These are phyloP conservation scores for Petrocephalus sullivani DNA, from an alignment of 2,797 vertebrate species.

Conservation along the genomic window DNA sequence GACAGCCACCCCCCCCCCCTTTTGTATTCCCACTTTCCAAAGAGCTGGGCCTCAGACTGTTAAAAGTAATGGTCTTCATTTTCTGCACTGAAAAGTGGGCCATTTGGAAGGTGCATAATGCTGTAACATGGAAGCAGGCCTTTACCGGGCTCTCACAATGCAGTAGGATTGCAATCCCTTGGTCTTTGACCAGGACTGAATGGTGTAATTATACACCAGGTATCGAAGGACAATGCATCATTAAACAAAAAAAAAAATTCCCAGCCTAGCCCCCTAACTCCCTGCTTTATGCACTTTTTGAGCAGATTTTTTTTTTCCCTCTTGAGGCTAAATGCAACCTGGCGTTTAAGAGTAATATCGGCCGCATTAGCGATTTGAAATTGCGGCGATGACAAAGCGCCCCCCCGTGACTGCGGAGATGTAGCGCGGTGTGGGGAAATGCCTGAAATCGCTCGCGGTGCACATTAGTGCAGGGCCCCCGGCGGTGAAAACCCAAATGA, in stretches of 20 bases:
- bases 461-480: background rate
- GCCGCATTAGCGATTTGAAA: background rate
- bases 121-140: background rate
- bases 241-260: background rate
- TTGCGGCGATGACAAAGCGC: background rate
- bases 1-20: background rate
- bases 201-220: background rate
- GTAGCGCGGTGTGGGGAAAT: background rate
- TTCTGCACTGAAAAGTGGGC: constrained; percentile 6
- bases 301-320: background rate
- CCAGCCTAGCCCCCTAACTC: background rate
- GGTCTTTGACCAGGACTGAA: constrained; percentile 15
- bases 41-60: background rate
- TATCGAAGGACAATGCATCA: background rate
- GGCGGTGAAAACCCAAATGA: background rate
- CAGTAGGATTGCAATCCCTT: constrained; percentile 16
- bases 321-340: background rate
- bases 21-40: background rate
- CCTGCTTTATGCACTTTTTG: background rate
- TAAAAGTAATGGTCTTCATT: constrained; percentile 22
- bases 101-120: background rate
- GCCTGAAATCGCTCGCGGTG: background rate
- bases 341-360: background rate
- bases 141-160: background rate
- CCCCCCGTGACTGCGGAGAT: background rate